Base-by-base conservation (phyloP, 2,888 invertebrate genomes). In the Cordilura impudica region DNA sequence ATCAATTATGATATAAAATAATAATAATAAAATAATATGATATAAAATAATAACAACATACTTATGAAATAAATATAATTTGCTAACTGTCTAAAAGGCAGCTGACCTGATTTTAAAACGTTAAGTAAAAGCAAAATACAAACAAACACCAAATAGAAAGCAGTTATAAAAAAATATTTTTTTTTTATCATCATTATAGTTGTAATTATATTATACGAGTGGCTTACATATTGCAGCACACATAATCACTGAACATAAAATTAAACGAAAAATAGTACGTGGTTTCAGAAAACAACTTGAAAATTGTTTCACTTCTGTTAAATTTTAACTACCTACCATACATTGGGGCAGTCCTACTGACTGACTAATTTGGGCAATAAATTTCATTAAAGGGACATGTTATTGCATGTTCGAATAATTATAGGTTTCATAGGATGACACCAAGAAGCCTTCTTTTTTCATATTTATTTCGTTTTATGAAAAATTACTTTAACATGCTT, bases 391-490 rank as follows among this genome's bases (percentile, higher is more conserved):
- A 66, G 65, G 69, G 63, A 65, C 71, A 70, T 53, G 56, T 79
- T 74, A 65, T 79, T 74, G 70, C 74, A 79, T 79, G 78, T 74
- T 66, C 19, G 16, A 43, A 70, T 79, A 79, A 79, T 79, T 66
- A 79, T 66, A 47, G 70, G 78, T 74, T 66, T 71, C 70, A 45
- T 6, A 66, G 31, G 54, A 71, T 78, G 78, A 73, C 78, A 78
- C 78, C 73, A 78, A 54, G 60, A 23, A 56, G 12, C 58, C 73
- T 67, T 65, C 65, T 31, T 31, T 31, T 4, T 0, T 31, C 31
- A 31, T n/a, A n/a, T n/a, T n/a, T n/a, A n/a, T 31, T 31, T 10
- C 8, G 8, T 16, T 61, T 23, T 45, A 60, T 26, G 45, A 18
- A 47, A 61, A 18, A 60, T 43, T 43, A 23, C 45, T 10, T 61